Evolutionary conservation across 2,113 vertebrate species (phyloP), one percentile per base, ranked within the genome.

Genomic region (Centropristis striata): DNA sequence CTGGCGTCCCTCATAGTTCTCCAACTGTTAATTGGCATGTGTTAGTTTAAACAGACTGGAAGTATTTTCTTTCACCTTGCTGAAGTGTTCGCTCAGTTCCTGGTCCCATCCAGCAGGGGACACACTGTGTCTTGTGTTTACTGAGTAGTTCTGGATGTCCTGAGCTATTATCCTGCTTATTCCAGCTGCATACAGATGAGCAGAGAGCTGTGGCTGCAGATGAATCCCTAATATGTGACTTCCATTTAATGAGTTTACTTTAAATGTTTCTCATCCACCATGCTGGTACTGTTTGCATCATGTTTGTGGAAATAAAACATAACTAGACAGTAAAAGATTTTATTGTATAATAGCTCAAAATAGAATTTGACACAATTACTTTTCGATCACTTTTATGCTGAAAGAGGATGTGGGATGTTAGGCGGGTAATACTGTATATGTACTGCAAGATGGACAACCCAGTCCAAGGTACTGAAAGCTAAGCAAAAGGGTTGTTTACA

Each of bases 341-440:
- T 55, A 88, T 90, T 81, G 65, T 84, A 76, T 74, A 87, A 87
- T 86, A 86, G 84, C 58, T 92, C 64, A 91, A 91, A 92, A 88
- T 86, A 91, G 86, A 92, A 84, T 92, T 88, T 75, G 83, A 84
- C 88, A 86, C 90, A 84, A 83, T 86, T 66, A 90, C 86, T 86
- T 90, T 67, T 78, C 83, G 49, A 80, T 86, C 77, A 88, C 75
- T 78, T 75, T 74, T 78, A 86, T 81, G 79, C 78, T 86, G 47
- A 89, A 84, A 89, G 75, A 86, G 39, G 77, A 67, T 75, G 47
- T 61, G 37, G 23, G 46, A 47, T 55, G 70, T 84, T 86, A 68
- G 69, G 73, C 46, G 15, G 51, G 61, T 54, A 60, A 65, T 77
- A 70, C 80, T 66, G 60, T 77, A 74, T 75, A 85, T 71, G 59